Evolutionary conservation across 2,113 vertebrate species (phyloP).

Genomic region (Chelonoidis abingdonii): DNA sequence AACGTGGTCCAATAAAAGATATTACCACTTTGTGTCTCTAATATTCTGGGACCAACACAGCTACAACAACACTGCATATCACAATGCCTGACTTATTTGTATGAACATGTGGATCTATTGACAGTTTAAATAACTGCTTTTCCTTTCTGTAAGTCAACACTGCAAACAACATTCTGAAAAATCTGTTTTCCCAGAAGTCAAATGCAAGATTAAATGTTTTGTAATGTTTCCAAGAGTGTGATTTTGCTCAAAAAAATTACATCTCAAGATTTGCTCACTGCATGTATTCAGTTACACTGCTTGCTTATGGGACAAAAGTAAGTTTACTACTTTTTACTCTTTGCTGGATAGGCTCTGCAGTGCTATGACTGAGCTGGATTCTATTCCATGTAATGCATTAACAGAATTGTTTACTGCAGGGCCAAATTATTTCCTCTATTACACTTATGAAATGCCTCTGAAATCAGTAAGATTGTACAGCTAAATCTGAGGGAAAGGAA

Average conservation of each 20-base stretch:
- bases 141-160: background rate
- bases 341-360: background rate
- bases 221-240: background rate
- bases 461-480: background rate
- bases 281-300: background rate
- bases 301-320: background rate
- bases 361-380: background rate
- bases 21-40: too few species aligned
- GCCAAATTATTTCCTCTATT: conserved; percentile 9
- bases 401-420: conserved; percentile 36
- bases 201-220: conserved; percentile 15
- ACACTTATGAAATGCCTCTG: background rate
- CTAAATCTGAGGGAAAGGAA: background rate
- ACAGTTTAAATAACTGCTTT: conserved; percentile 26
- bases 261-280: conserved; percentile 10
- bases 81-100: background rate
- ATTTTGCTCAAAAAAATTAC: conserved; percentile 9
- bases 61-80: too few species aligned
- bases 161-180: background rate
- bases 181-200: conserved; percentile 12
- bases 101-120: conserved; percentile 31
- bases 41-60: too few species aligned
- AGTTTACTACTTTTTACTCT: background rate
- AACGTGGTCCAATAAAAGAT: too few species aligned
- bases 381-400: background rate